A percentile compares a stretch with the other conserved stretches of the same genome.
phyloP scores from a whole-genome alignment of 2,888 invertebrate genomes.

The Poecilus cupreus region DNA sequence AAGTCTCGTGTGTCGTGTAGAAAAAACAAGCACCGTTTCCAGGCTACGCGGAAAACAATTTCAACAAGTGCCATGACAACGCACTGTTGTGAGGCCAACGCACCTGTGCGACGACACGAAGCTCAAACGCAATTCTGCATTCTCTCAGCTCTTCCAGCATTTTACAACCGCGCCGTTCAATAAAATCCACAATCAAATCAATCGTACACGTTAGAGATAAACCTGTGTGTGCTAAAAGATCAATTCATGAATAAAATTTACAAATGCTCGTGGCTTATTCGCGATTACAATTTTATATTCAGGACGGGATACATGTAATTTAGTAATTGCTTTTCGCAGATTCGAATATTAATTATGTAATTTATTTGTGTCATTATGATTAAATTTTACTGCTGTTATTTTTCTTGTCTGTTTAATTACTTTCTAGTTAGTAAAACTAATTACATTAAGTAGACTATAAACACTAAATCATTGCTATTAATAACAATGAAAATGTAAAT shows the following conservation, averaged over 20 bases:
- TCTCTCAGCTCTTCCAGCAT: background rate
- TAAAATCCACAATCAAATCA: constrained; percentile 8
- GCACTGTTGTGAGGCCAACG: constrained; percentile 51
- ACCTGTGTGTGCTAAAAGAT: background rate
- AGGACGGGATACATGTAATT: background rate
- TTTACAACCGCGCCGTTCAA: background rate
- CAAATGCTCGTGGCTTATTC: background rate
- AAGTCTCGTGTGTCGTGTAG: constrained; percentile 2
- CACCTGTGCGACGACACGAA: constrained; percentile 13
- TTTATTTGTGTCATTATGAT: constrained; percentile 24
- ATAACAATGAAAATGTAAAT: constrained; percentile 54
- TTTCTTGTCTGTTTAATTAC: constrained; percentile 35
- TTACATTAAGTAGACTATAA: constrained; percentile 11
- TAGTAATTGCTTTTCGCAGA: background rate
- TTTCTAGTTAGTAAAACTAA: constrained; percentile 34
- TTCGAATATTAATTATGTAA: constrained; percentile 5
- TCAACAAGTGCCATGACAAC: constrained; percentile 50
- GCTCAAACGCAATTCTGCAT: constrained; percentile 26
- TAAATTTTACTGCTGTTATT: constrained; percentile 40
- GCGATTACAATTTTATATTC: constrained; percentile 4
- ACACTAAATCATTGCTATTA: constrained; percentile 21
- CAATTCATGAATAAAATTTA: background rate
- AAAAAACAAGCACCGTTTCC: constrained; percentile 42
- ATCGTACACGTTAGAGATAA: background rate
- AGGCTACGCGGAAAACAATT: constrained; percentile 54